Evolutionary conservation across 92 coral and sea anemone genomes (phyloP), one percentile per base, ranked within the genome.

Genomic region (Pocillopora meandrina): DNA sequence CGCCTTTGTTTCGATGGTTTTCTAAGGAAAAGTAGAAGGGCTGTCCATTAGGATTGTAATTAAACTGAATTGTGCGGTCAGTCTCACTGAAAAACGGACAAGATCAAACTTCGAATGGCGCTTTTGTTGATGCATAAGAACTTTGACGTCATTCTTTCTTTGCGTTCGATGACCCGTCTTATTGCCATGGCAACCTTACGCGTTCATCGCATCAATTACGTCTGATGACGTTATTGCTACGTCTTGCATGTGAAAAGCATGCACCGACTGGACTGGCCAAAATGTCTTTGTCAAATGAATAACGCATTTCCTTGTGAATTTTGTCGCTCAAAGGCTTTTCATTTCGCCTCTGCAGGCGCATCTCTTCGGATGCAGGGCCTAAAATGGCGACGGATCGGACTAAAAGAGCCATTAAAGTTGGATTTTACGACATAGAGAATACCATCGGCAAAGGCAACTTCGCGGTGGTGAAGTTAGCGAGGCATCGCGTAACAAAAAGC

Each of bases 391-490:
- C 83, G 81, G 98, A 97, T 68, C 89, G 94, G 63, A 87, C 90
- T 55, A 93, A 92, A 84, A 91, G 91, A 82, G 89, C 99, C 52
- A 91, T 97, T 35, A 91, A 93, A 85, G 99, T 97, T 31, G 99
- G 99, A 60, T 95, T 97, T 78, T 97, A 97, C 87, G 97, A 97
- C 87, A 94, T 97, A 63, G 99, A 97, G 90, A 97, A 95, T 89
- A 97, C 99, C 15, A 91, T 97, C 26, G 99, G 99, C 64, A 97
- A 95, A 93, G 99, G 99, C 52, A 97, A 97, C 86, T 97, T 97
- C 90, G 98, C 99, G 5, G 99, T 97, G 75, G 99, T 97, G 77
- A 97, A 97, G 86, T 91, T 97, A 26, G 99, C 99, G 52, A 93
- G 90, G 35, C 99, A 97, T 56, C 94, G 99, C 80, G 95, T 95